Evolutionary conservation across 2,113 vertebrate genomes (phyloP), one percentile per base, ranked within the genome.

Genomic region (Jacana jacana): DNA sequence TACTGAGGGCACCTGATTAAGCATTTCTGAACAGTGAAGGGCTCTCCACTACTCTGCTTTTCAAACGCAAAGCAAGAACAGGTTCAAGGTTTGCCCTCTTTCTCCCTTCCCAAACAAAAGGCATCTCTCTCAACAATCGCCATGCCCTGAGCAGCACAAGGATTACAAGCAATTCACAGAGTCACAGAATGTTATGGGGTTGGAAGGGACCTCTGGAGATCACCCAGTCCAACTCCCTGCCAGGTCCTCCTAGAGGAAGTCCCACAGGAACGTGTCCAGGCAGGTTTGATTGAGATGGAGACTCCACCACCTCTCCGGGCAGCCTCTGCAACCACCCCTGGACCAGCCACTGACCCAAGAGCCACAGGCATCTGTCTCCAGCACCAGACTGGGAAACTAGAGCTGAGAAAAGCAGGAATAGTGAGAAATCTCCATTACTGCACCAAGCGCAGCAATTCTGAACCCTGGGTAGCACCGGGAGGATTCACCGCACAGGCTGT

Each of bases 1-100:
- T 94, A 66, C 46, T 60, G 35, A 2, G 9, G 44, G 69, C 51
- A 97, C 96, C 95, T 92, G 95, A 97, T 94, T 90, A 96, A 95
- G 94, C 96, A 70, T 66, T 96, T 96, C 3, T 73, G 55, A 94
- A 95, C 86, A 63, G 83, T 20, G 63, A 77, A 8, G 58, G 6
- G 37, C 60, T 77, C 87, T 31, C 64, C 46, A 51, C 35, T 83
- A 6, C 51, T 63, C 88, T 51, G 84, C 85, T 92, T 89, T 79
- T 79, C 57, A 91, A 88, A 96, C 22, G 78, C 86, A 86, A 91
- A 89, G 51, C 44, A 37, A 83, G 70, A 91, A 73, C 55, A 44
- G 0, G 40, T 28, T 80, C 71, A 81, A 58, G 51, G 90, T 83
- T 52, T 68, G 60, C 42, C 81, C 81, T 31, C 17, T 44, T n/a